Evolutionary conservation across 2,797 vertebrate genomes (phyloP), one percentile per base, ranked within the genome.

Genomic region (Danio tinwini): DNA sequence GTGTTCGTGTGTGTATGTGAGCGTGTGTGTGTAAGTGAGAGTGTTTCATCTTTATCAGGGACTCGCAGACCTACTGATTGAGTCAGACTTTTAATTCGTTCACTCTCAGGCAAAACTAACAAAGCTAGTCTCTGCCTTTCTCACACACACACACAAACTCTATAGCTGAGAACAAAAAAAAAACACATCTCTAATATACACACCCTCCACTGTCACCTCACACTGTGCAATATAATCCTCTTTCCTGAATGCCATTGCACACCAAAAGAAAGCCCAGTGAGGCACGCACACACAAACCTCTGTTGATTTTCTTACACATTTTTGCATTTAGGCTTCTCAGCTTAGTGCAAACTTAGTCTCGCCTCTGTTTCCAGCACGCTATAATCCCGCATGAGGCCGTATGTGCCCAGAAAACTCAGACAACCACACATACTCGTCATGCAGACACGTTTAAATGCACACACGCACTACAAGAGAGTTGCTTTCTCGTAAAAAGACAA

Each of bases 161-260:
- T 53, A 39, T 21, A 16, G 56, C 19, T 29, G 52, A 50, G 58
- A 70, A 74, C 49, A 67, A 73, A 21, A 71, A 52, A 76, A 76
- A 61, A 74, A 49, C 39, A 13, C 65, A 61, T 70, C 62, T 64
- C 69, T 42, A 76, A 78, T 82, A 82, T 53, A 81, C 74, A 79
- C 76, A 59, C 67, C n/a, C 45, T 78, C 29, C 55, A 21, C 65
- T n/a, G 58, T 80, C 78, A 78, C 80, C 59, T 83, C 84, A 83
- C 40, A 78, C 81, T 81, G 84, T 44, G 68, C 62, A 14, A 62
- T 77, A 78, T 83, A 82, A 85, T 83, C 84, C 84, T 81, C 84
- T 83, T 83, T 76, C 40, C 70, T 75, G 71, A 83, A 81, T 83
- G 73, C 70, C 63, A 74, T 53, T 40, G 74, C 81, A 53, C 64